Conservation (phyloP, 2,888 invertebrate species). For the Cheilosia soror region DNA sequence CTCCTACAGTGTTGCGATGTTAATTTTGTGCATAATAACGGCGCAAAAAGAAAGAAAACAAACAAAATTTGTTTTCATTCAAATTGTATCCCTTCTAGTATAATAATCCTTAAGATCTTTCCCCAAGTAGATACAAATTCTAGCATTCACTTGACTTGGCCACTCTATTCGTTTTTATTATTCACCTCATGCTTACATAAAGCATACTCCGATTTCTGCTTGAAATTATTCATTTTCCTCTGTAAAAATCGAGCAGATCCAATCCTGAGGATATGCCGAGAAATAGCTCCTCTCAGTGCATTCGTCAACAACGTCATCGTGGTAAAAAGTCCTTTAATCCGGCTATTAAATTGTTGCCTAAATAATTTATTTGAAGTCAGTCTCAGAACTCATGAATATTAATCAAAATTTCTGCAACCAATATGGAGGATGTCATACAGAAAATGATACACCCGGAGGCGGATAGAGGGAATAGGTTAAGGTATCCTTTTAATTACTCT, state of each 20-base stretch:
- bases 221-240: background rate
- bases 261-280: background rate
- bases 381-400: slow-evolving; percentile 58
- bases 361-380: slow-evolving; percentile 62
- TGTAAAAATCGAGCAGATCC: slow-evolving; percentile 11
- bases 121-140: background rate
- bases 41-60: too few relatives aligned
- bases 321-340: slow-evolving; percentile 48
- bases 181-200: slow-evolving; percentile 44
- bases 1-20: too few relatives aligned
- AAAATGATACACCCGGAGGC: background rate
- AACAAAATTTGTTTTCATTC: too few relatives aligned
- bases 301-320: slow-evolving; percentile 1
- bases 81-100: background rate
- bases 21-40: too few relatives aligned
- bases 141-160: background rate
- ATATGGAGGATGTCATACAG: slow-evolving; percentile 14
- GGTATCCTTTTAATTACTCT: slow-evolving; percentile 52
- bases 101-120: too few relatives aligned
- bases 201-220: background rate
- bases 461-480: background rate
- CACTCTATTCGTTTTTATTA: slow-evolving; percentile 33
- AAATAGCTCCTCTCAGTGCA: slow-evolving; percentile 25
- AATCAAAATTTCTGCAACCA: slow-evolving; percentile 37
- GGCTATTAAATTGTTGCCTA: slow-evolving; percentile 58